A percentile compares a stretch with the other conserved stretches of the same genome.
Conservation (phyloP, 2,113 vertebrate species). For the Ophthalmotilapia sp. region DNA sequence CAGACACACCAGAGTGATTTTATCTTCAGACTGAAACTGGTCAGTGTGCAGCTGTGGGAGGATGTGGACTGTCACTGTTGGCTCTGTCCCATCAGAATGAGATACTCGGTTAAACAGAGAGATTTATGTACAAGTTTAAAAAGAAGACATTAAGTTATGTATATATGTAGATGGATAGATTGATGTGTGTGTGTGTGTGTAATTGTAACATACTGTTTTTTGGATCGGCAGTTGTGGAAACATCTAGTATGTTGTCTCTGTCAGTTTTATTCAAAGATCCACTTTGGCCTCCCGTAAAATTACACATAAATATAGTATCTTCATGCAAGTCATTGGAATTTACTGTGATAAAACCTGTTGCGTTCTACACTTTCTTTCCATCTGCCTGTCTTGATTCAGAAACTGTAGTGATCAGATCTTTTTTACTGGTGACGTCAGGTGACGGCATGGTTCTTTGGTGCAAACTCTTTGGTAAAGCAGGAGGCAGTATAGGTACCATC, state of each 20-base stretch:
- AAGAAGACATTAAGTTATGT: not conserved
- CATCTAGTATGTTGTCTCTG: not conserved
- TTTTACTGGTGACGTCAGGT: not conserved
- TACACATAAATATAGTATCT: not conserved
- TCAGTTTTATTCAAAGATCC: not conserved
- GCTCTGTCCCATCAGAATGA: not conserved
- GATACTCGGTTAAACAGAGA: not conserved
- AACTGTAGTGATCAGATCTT: not conserved
- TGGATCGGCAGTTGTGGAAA: not conserved
- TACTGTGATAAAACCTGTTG: conserved; percentile 48
- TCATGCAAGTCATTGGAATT: rapidly evolving
- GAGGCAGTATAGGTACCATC: conserved; percentile 17
- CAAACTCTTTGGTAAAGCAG: conserved; percentile 64
- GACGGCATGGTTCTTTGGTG: not conserved
- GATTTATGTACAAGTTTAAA: not conserved
- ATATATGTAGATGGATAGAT: not conserved
- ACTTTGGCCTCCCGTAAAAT: not conserved
- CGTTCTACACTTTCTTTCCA: not conserved
- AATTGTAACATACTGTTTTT: rapidly evolving
- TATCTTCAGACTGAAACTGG: not conserved
- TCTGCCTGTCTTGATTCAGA: rapidly evolving
- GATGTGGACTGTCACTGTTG: not conserved
- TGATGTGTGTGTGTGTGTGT: not conserved
- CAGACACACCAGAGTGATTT: conserved; percentile 21
- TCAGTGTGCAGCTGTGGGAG: not conserved